Evolutionary conservation across 2,888 invertebrate species (phyloP).

Genomic region (Parelbella ahira): DNA sequence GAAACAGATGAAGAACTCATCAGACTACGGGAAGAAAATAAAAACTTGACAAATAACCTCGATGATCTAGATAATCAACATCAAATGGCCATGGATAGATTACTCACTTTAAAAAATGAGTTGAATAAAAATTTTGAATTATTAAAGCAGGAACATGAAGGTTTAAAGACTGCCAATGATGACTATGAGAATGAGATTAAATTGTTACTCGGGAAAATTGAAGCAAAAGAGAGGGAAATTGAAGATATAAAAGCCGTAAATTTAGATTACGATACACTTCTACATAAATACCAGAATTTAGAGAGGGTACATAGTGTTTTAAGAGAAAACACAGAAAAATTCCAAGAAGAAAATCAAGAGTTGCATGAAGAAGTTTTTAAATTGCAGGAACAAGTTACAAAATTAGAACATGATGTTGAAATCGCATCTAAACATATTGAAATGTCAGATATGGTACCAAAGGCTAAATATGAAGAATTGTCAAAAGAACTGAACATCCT

Average conservation of each 20-base stretch:
- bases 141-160: slow-evolving; percentile 69
- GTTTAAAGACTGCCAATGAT: slow-evolving; percentile 66
- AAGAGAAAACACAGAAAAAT: slow-evolving; percentile 72
- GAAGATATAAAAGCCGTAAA: slow-evolving; percentile 42
- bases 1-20: slow-evolving; percentile 60
- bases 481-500: slow-evolving; percentile 56
- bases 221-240: slow-evolving; percentile 66
- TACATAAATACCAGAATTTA: slow-evolving; percentile 71
- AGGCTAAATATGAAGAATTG: slow-evolving; percentile 57
- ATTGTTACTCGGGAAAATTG: slow-evolving; percentile 60
- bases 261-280: slow-evolving; percentile 61
- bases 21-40: slow-evolving; percentile 79
- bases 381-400: slow-evolving; percentile 69
- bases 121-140: slow-evolving; percentile 74
- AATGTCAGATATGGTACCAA: slow-evolving; percentile 52
- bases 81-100: slow-evolving; percentile 83
- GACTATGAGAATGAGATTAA: slow-evolving; percentile 67
- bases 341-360: slow-evolving; percentile 77
- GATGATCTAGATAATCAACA: slow-evolving; percentile 89
- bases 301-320: slow-evolving; percentile 66
- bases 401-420: slow-evolving; percentile 70
- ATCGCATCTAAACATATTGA: slow-evolving; percentile 49
- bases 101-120: slow-evolving; percentile 76
- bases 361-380: slow-evolving; percentile 74
- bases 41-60: slow-evolving; percentile 78